Evolutionary conservation across 2,797 vertebrate genomes (phyloP), one percentile per base, ranked within the genome.

Genomic region (Megalops cyprinoides): DNA sequence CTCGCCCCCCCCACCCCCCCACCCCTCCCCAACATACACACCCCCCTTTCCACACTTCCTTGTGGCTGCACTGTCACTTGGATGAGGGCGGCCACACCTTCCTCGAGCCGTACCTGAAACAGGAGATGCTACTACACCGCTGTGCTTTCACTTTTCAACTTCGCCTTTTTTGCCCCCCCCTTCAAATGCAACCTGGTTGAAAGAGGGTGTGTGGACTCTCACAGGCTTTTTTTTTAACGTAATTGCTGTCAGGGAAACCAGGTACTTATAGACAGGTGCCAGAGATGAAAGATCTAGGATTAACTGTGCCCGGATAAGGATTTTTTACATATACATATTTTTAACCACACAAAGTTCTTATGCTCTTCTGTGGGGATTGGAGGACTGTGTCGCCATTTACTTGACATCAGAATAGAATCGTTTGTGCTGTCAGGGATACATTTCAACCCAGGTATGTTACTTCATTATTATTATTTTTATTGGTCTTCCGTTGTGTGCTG

Each of bases 71-170:
- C 86, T 83, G 88, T 78, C 58, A 60, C 69, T 78, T 56, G 86
- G 89, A 92, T 89, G 90, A 92, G 87, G 84, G 84, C 88, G 85
- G 88, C 92, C 79, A 87, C 87, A 91, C 88, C 90, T 93, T 92
- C 87, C 82, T 79, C 85, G 87, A 92, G 85, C 83, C n/a, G 86
- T 84, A 82, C n/a, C 77, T 94, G 94, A 94, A 93, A 95, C 91
- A 88, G 89, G 93, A 94, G 93, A 93, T 92, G 93, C 90, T 79
- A 83, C 87, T 93, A 86, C 93, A 90, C 92, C 91, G 83, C 90
- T 90, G 87, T n/a, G n/a, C n/a, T n/a, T n/a, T n/a, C n/a, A n/a
- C 87, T 87, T 92, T 92, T 90, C 91, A 81, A 77, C 74, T 87
- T 77, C 84, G 84, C 86, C 79, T 75, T 69, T 77, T 86, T 81